Conservation (phyloP, 2,888 invertebrate species). For the Lasioglossum malachurum region DNA sequence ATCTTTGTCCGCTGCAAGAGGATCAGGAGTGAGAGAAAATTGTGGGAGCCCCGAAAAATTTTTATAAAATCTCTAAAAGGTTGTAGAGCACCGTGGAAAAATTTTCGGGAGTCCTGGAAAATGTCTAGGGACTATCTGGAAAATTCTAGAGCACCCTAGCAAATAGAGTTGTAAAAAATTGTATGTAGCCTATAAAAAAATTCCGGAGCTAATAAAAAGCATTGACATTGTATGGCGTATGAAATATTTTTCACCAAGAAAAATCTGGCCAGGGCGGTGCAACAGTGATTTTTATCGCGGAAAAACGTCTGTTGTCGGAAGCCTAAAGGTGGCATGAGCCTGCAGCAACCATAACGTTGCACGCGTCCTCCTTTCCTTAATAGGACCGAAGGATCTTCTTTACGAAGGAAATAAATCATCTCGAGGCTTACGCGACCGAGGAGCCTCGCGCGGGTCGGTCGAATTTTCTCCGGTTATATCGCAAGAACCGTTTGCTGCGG, state of each 20-base stretch:
- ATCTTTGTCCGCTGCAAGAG: background rate
- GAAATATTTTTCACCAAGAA: background rate
- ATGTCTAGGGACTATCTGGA: too few relatives aligned
- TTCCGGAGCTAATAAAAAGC: background rate
- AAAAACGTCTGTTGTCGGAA: background rate
- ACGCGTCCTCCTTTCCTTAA: background rate
- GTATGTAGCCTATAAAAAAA: too few relatives aligned
- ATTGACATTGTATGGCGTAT: background rate
- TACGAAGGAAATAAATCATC: background rate
- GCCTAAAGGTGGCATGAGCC: background rate
- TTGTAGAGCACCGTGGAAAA: background rate
- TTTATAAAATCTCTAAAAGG: background rate
- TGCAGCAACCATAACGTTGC: background rate
- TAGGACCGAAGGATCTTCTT: background rate
- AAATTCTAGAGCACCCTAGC: background rate
- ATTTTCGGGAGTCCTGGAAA: background rate
- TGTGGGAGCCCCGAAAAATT: too few relatives aligned
- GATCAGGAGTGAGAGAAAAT: background rate
- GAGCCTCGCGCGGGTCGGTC: background rate
- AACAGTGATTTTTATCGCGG: background rate
- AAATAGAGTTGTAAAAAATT: background rate
- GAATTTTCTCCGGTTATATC: background rate
- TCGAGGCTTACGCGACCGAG: background rate
- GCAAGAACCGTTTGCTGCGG: background rate
- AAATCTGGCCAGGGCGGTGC: background rate